Percentiles rank a stretch among this genome's conserved stretches.
phyloP scores from a whole-genome alignment of 2,797 vertebrate genomes.

The Mallotus villosus region DNA sequence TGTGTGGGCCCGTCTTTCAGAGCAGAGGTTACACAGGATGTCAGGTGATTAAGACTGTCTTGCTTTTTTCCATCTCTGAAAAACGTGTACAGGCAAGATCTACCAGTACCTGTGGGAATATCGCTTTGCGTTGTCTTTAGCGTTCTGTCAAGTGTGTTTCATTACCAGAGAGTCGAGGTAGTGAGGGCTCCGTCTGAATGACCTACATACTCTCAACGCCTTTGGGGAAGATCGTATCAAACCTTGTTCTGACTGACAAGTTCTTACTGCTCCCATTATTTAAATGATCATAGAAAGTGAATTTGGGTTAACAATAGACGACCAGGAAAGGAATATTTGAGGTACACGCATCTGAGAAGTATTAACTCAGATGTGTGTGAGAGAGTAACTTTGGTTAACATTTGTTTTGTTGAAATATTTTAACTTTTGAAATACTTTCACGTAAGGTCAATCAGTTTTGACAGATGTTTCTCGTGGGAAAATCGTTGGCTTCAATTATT shows the following conservation, averaged over 20 bases:
- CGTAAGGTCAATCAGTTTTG: neutral
- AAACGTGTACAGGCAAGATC: neutral
- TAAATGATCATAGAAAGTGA: neutral
- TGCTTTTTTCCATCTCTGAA: neutral
- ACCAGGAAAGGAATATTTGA: neutral
- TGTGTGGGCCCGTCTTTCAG: slow-evolving; percentile 39
- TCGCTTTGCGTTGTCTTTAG: neutral
- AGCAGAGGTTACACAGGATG: slow-evolving; percentile 9
- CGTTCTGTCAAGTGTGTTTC: neutral
- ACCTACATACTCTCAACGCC: slow-evolving; percentile 1
- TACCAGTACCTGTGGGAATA: neutral
- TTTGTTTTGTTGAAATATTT: neutral
- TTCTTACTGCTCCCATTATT: neutral
- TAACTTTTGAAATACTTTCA: too few relatives aligned
- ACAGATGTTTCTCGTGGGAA: neutral
- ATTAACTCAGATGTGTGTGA: neutral
- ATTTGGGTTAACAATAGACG: neutral
- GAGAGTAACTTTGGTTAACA: neutral
- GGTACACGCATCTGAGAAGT: neutral
- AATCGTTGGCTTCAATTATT: neutral
- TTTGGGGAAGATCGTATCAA: neutral
- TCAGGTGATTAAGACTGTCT: neutral
- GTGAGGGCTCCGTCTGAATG: neutral
- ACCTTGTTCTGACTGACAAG: neutral
- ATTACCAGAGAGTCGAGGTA: neutral